Percentiles rank a stretch among this genome's conserved stretches.
Evolutionary conservation across 2,888 invertebrate species (phyloP).

Genomic region (Polyploca ridens): DNA sequence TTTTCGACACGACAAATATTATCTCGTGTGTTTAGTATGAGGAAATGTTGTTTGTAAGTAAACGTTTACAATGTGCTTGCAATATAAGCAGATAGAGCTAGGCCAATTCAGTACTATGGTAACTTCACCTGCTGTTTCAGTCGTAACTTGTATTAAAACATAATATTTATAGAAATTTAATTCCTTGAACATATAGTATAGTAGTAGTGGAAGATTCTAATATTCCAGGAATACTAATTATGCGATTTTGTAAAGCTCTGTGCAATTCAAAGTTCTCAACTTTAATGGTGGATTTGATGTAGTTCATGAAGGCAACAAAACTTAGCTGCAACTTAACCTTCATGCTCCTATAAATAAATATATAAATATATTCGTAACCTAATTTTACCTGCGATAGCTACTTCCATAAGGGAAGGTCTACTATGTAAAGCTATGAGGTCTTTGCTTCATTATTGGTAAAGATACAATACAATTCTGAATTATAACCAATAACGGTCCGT

Average conservation of each 20-base stretch:
- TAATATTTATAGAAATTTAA: no score
- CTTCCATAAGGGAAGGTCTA: no score
- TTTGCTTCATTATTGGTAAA: no score
- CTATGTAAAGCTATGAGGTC: no score
- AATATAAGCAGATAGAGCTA: background rate
- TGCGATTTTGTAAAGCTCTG: background rate
- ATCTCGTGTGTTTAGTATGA: background rate
- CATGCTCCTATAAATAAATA: background rate
- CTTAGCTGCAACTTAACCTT: background rate
- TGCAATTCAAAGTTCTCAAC: background rate
- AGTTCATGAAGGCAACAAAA: background rate
- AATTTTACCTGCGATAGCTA: no score
- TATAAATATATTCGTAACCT: no score
- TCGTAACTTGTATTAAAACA: no score
- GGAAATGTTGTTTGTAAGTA: background rate
- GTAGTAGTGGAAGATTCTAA: no score
- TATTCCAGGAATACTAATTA: background rate
- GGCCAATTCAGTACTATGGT: background rate
- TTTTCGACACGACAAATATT: slow-evolving; percentile 5
- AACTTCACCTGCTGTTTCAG: background rate
- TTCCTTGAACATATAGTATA: no score
- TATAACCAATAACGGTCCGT: no score
- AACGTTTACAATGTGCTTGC: background rate
- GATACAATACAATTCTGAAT: no score
- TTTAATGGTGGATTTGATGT: background rate